These are phyloP conservation scores for Drosophila sordidula DNA, from an alignment of 2,888 invertebrate genomes.

Conservation along the genomic window DNA sequence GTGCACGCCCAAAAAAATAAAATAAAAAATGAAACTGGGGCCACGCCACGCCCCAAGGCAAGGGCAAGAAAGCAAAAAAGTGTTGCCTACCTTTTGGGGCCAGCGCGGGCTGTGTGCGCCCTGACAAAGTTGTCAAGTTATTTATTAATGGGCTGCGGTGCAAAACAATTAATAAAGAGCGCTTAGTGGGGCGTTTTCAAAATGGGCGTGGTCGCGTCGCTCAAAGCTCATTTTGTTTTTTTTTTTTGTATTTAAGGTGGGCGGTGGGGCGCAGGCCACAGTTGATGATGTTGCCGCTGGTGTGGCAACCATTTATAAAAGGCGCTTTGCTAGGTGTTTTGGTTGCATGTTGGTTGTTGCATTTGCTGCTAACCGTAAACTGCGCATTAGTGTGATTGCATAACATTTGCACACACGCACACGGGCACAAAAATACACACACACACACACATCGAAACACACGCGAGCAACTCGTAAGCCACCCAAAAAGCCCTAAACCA, in stretches of 20 bases:
- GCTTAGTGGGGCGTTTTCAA: conserved; percentile 26
- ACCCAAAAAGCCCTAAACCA: conserved; percentile 50
- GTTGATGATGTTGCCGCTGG: conserved; percentile 53
- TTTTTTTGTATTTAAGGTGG: neutral
- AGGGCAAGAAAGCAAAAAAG: neutral
- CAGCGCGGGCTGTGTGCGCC: neutral
- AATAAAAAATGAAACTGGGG: neutral
- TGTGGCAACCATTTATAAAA: conserved; percentile 73
- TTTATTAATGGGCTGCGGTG: conserved; percentile 47
- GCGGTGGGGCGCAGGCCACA: conserved; percentile 27
- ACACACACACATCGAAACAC: neutral
- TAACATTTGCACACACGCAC: conserved; percentile 60
- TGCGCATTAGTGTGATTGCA: conserved; percentile 79
- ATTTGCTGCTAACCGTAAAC: conserved; percentile 64
- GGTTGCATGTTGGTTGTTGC: conserved; percentile 29
- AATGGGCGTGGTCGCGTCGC: conserved; percentile 18
- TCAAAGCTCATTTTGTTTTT: conserved; percentile 21
- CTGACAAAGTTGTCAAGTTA: conserved; percentile 41
- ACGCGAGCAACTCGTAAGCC: conserved; percentile 30
- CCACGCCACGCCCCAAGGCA: conserved; percentile 1
- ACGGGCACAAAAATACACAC: conserved; percentile 8
- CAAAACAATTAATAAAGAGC: conserved; percentile 59
- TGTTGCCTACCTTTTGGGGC: conserved; percentile 35
- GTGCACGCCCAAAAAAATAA: conserved; percentile 1
- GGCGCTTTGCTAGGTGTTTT: conserved; percentile 48